phyloP scores from a whole-genome alignment of 1,140 invertebrate genomes.

The Copidosoma floridanum region DNA sequence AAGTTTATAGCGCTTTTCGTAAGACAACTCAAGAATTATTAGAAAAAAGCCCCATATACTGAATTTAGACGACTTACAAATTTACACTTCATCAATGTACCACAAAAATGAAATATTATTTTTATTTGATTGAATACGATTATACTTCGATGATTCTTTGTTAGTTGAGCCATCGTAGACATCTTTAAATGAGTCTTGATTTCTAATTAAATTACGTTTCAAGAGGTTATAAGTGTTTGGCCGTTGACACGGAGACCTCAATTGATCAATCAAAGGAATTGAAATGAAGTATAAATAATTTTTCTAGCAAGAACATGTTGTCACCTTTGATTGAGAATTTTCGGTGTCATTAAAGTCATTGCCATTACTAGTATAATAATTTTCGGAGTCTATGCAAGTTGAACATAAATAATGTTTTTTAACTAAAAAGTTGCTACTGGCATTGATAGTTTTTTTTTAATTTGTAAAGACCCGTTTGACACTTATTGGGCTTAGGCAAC shows the following conservation, averaged over 20 bases:
- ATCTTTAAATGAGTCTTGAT: neutral
- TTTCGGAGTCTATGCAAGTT: neutral
- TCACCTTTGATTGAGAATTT: too few species aligned
- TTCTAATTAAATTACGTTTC: neutral
- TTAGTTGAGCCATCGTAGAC: neutral
- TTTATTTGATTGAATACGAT: neutral
- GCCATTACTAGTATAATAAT: too few species aligned
- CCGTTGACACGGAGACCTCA: neutral
- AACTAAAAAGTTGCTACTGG: neutral
- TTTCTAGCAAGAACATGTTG: neutral
- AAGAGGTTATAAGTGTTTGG: neutral
- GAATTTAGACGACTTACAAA: too few species aligned
- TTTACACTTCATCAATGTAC: too few species aligned
- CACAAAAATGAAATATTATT: neutral
- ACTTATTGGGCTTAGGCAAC: neutral
- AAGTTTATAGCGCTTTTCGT: neutral
- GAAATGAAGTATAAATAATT: neutral
- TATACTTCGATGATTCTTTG: neutral
- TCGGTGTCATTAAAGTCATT: too few species aligned
- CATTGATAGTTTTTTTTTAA: neutral
- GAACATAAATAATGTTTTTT: neutral
- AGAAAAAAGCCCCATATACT: too few species aligned
- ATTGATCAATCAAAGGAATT: neutral
- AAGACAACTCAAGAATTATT: neutral
- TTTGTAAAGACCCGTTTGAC: neutral